Evolutionary conservation across 2,113 vertebrate genomes (phyloP).

Genomic region (Chiloscyllium plagiosum): DNA sequence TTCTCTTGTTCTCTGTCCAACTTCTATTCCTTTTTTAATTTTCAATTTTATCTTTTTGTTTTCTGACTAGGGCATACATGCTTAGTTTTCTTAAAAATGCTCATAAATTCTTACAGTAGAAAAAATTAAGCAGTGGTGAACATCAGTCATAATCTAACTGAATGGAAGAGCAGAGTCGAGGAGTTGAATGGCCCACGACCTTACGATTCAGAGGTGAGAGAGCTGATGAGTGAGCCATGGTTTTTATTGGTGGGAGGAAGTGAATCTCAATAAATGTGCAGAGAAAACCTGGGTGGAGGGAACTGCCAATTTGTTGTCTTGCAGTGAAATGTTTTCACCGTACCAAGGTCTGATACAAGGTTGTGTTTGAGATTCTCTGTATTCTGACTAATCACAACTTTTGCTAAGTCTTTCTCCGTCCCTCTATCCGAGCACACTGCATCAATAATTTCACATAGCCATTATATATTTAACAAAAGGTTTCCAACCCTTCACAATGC

Average conservation of each 20-base stretch:
- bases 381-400: neutral
- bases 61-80: too few species aligned
- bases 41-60: neutral
- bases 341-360: too few species aligned
- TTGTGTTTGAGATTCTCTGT: neutral
- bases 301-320: neutral
- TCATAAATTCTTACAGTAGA: neutral
- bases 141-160: neutral
- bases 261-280: neutral
- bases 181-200: neutral
- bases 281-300: neutral
- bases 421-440: neutral
- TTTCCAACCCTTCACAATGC: neutral
- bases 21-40: neutral
- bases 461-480: conserved; percentile 8
- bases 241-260: neutral
- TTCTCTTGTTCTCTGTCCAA: neutral
- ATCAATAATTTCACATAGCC: neutral
- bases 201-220: neutral
- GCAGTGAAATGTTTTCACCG: neutral
- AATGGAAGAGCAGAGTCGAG: neutral
- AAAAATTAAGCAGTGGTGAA: neutral
- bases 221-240: neutral
- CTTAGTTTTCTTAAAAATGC: neutral
- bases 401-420: neutral